phyloP scores from a whole-genome alignment of 2,888 invertebrate species.

The Parasteatoda lunata region DNA sequence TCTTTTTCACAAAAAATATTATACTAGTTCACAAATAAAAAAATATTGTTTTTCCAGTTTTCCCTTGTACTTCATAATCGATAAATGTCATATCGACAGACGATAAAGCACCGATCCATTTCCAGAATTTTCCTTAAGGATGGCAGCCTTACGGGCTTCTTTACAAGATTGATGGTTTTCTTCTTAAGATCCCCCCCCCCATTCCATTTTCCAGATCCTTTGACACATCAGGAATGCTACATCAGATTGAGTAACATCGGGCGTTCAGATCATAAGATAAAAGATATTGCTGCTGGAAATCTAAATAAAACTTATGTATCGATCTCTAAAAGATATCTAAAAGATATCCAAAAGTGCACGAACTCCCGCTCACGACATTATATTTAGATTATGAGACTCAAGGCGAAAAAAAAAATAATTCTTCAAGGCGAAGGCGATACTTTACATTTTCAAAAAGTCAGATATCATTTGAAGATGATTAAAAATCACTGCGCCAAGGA shows the following conservation, averaged over 20 bases:
- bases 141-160: conserved; percentile 22
- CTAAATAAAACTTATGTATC: conserved; percentile 56
- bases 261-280: conserved; percentile 15
- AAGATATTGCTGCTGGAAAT: conserved; percentile 46
- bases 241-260: neutral
- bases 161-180: conserved; percentile 54
- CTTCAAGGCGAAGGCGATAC: conserved; percentile 1
- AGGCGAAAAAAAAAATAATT: conserved; percentile 50
- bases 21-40: neutral
- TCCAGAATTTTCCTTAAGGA: conserved; percentile 38
- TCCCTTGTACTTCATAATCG: conserved; percentile 33
- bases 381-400: conserved; percentile 58
- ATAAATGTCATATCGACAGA: conserved; percentile 59
- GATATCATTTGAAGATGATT: conserved; percentile 50
- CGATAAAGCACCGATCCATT: conserved; percentile 58
- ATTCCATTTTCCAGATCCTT: neutral
- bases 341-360: no score
- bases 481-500: conserved; percentile 18
- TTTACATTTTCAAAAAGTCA: conserved; percentile 13
- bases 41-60: neutral
- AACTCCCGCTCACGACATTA: conserved; percentile 34
- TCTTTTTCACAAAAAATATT: neutral
- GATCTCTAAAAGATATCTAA: conserved; percentile 17
- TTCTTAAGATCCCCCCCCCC: conserved; percentile 2
- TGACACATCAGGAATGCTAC: conserved; percentile 47